Percentiles rank a stretch among this genome's conserved stretches.
These are phyloP conservation scores for Neosilurus mollespiculum DNA, from an alignment of 2,797 vertebrate species.

Conservation along the genomic window DNA sequence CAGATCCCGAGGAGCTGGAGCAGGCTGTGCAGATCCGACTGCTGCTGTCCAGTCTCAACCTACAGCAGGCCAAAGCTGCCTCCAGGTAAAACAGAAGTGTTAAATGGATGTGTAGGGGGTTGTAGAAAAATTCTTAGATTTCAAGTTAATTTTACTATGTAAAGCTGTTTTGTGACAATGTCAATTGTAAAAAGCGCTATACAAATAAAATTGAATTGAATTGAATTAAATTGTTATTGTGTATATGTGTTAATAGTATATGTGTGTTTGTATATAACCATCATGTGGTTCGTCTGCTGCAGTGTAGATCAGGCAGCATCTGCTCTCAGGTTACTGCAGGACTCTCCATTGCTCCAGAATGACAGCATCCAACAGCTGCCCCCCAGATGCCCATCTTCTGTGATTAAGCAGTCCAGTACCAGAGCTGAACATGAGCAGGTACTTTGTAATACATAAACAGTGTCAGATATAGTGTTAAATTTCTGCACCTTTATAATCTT, in stretches of 20 bases:
- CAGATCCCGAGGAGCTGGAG: constrained; percentile 76
- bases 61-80: constrained; percentile 78
- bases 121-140: too few relatives aligned
- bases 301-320: constrained; percentile 82
- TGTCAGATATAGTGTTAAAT: not conserved
- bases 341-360: constrained; percentile 69
- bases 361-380: not conserved
- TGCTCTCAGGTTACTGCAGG: constrained; percentile 80
- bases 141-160: too few relatives aligned
- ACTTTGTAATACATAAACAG: not conserved
- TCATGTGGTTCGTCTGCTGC: constrained; percentile 30
- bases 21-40: constrained; percentile 75
- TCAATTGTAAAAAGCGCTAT: too few relatives aligned
- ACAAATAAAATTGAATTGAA: too few relatives aligned
- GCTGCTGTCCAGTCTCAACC: constrained; percentile 76
- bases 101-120: too few relatives aligned
- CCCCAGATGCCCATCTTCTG: constrained; percentile 7
- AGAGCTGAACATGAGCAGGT: constrained; percentile 55
- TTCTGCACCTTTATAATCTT: not conserved
- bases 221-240: too few relatives aligned
- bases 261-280: constrained; percentile 24
- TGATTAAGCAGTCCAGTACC: constrained; percentile 39
- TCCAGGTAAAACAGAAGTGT: constrained; percentile 72
- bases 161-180: too few relatives aligned
- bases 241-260: not conserved